These are phyloP conservation scores for Acleris sparsana DNA, from an alignment of 2,888 invertebrate genomes.

Conservation along the genomic window DNA sequence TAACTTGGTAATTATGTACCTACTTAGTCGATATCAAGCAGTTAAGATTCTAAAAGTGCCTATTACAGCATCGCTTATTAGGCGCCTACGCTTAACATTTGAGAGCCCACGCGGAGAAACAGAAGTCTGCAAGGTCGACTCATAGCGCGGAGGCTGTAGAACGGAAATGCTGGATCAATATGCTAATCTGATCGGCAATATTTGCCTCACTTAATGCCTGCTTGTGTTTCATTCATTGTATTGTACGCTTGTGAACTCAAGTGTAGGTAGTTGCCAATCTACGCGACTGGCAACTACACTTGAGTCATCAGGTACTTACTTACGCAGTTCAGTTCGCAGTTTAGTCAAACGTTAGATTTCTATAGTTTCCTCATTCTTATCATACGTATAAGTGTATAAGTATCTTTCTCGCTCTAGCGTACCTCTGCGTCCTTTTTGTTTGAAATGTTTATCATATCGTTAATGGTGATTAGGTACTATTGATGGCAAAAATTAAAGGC, in stretches of 20 bases:
- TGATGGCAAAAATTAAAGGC: too few relatives aligned
- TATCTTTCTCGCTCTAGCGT: too few relatives aligned
- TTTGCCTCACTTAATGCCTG: constrained; percentile 43
- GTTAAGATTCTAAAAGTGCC: constrained; percentile 28
- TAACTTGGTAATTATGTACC: background rate
- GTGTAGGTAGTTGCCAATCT: constrained; percentile 35
- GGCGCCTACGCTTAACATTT: constrained; percentile 45
- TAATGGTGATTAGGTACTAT: too few relatives aligned
- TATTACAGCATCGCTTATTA: constrained; percentile 45
- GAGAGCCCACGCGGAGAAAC: constrained; percentile 60
- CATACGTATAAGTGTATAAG: too few relatives aligned
- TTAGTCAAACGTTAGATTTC: too few relatives aligned
- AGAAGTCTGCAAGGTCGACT: constrained; percentile 67
- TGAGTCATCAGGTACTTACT: background rate
- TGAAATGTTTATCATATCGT: too few relatives aligned
- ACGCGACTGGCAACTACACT: too few relatives aligned
- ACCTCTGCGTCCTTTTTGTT: too few relatives aligned
- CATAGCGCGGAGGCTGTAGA: constrained; percentile 61
- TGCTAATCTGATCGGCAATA: constrained; percentile 62
- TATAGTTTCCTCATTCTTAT: background rate
- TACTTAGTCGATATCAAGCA: constrained; percentile 10
- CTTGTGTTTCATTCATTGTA: constrained; percentile 69
- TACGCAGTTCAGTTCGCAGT: too few relatives aligned
- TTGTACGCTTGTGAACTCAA: constrained; percentile 59
- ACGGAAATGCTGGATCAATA: constrained; percentile 78